These are phyloP conservation scores for Epinephelus cyanopodus DNA, from an alignment of 2,113 vertebrate species.

Conservation along the genomic window DNA sequence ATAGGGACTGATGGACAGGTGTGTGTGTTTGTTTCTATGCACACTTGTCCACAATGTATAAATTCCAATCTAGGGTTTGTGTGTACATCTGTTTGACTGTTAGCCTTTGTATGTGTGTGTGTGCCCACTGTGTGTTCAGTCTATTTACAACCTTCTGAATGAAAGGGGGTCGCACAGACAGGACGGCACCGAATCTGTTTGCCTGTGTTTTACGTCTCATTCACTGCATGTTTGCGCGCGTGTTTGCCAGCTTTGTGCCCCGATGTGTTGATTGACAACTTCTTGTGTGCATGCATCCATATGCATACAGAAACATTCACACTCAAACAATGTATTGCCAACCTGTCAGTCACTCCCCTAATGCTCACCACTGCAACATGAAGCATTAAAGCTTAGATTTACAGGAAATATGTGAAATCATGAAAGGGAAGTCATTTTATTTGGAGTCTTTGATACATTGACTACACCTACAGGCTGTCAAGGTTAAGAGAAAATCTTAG, in stretches of 20 bases:
- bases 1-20: constrained; percentile 89
- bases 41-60: constrained; percentile 25
- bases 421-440: background rate
- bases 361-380: constrained; percentile 10
- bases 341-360: constrained; percentile 13
- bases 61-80: constrained; percentile 53
- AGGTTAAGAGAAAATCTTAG: background rate
- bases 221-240: constrained; percentile 17
- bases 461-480: background rate
- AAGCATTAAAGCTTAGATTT: constrained; percentile 22
- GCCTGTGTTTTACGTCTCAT: constrained; percentile 48
- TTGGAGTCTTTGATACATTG: background rate
- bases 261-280: constrained; percentile 5
- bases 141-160: constrained; percentile 52
- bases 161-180: constrained; percentile 43
- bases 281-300: constrained; percentile 23
- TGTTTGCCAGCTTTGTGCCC: constrained; percentile 20
- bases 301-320: constrained; percentile 13
- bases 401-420: constrained; percentile 29
- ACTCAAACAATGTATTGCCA: constrained; percentile 17
- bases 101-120: constrained; percentile 29
- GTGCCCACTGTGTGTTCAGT: constrained; percentile 48
- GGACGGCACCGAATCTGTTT: constrained; percentile 57
- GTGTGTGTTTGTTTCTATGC: constrained; percentile 37
- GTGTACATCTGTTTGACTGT: constrained; percentile 48